A percentile compares a stretch with the other conserved stretches of the same genome.
These are phyloP conservation scores for Megalops atlanticus DNA, from an alignment of 2,113 vertebrate genomes.

Conservation along the genomic window DNA sequence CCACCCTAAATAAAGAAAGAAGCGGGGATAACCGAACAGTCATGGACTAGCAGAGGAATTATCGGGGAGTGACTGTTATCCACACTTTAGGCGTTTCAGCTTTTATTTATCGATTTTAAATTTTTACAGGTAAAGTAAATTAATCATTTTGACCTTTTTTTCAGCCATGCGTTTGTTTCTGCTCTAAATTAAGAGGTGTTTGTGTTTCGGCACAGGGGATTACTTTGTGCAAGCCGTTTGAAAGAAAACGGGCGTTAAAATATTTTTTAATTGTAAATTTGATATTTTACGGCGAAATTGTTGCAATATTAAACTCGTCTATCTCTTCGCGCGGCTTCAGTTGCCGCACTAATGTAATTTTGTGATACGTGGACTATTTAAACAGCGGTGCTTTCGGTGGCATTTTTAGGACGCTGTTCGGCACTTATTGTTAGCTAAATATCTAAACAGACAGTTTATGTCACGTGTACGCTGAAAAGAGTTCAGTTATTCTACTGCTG, in stretches of 20 bases:
- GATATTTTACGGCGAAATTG: not conserved
- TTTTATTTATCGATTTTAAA: conserved; percentile 23
- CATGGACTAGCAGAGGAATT: conserved; percentile 59
- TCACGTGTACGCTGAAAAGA: not conserved
- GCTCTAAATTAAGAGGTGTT: not conserved
- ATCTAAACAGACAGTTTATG: not conserved
- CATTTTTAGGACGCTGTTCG: not conserved
- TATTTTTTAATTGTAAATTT: not conserved
- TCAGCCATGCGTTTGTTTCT: not conserved
- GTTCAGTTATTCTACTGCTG: not conserved
- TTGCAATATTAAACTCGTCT: not conserved
- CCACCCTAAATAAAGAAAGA: conserved; percentile 48
- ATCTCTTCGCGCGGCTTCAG: not conserved
- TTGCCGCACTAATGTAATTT: not conserved
- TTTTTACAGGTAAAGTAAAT: conserved; percentile 34
- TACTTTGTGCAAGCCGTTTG: not conserved
- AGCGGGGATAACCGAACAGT: conserved; percentile 27
- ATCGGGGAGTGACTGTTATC: conserved; percentile 17
- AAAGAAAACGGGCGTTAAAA: not conserved
- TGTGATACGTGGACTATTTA: not conserved
- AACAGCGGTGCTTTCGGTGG: not conserved
- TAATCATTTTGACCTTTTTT: no score
- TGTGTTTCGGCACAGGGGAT: not conserved
- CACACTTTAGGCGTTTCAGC: not conserved
- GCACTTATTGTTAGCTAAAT: not conserved